Percentiles rank a stretch among this genome's conserved stretches.
phyloP scores from a whole-genome alignment of 2,113 vertebrate species.

The Cyanoramphus novaezelandiae region DNA sequence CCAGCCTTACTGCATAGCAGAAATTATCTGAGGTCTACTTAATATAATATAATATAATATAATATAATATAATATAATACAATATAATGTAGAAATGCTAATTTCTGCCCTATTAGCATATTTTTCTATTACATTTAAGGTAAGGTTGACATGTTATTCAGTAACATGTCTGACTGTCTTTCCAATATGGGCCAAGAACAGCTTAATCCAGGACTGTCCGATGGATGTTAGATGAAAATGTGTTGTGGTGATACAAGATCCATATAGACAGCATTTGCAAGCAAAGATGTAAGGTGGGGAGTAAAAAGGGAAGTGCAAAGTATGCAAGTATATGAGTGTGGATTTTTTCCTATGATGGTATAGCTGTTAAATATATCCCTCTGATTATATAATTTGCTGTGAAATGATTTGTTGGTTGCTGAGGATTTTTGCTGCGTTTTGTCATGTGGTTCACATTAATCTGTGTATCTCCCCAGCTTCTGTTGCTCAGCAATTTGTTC shows the following conservation, averaged over 20 bases:
- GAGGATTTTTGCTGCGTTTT: slow-evolving; percentile 16
- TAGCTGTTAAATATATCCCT: slow-evolving; percentile 1
- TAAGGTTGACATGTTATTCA: not conserved
- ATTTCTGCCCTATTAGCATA: not conserved
- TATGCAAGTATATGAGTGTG: not conserved
- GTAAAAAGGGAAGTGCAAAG: not conserved
- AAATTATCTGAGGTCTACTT: not conserved
- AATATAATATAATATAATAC: not conserved
- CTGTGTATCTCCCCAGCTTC: slow-evolving; percentile 10
- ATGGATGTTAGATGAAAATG: not conserved
- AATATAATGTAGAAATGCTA: not conserved
- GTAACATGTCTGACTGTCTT: not conserved
- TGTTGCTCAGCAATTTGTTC: not conserved
- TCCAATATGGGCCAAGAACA: not conserved
- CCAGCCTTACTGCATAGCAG: not conserved
- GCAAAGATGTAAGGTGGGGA: not conserved
- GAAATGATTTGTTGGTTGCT: not conserved
- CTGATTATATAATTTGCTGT: slow-evolving; percentile 7
- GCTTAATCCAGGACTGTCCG: not conserved
- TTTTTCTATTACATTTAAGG: not conserved
- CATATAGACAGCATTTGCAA: not conserved
- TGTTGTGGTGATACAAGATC: not conserved
- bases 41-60: not conserved
- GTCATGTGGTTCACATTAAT: not conserved
- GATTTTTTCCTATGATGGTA: not conserved